phyloP scores from a whole-genome alignment of 2,888 invertebrate species.

The Gastracanthus pulcherrimus region DNA sequence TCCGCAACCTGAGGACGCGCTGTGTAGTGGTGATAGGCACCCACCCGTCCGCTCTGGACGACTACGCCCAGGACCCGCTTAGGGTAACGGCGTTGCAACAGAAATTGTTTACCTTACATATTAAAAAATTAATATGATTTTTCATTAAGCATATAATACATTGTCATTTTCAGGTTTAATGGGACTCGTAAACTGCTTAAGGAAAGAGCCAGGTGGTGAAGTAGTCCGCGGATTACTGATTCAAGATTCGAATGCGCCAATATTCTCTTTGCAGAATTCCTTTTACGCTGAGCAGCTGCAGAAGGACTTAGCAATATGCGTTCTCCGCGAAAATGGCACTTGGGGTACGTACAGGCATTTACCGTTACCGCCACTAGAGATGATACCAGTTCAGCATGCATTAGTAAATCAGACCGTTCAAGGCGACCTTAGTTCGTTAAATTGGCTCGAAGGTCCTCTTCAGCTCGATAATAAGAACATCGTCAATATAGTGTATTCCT shows the following conservation, averaged over 20 bases:
- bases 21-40: too few relatives aligned
- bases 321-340: constrained; percentile 79
- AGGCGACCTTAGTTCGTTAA: constrained; percentile 92
- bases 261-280: constrained; percentile 82
- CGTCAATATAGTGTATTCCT: constrained; percentile 84
- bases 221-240: constrained; percentile 83
- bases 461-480: constrained; percentile 68
- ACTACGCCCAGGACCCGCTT: too few relatives aligned
- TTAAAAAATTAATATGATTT: too few relatives aligned
- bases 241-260: constrained; percentile 80
- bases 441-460: constrained; percentile 87
- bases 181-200: constrained; percentile 92
- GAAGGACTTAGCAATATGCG: constrained; percentile 89
- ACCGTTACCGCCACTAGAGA: constrained; percentile 79
- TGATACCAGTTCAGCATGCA: constrained; percentile 82
- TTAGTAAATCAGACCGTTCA: constrained; percentile 87
- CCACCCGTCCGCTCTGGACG: too few relatives aligned
- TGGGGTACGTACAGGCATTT: constrained; percentile 92
- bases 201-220: constrained; percentile 85
- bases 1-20: too few relatives aligned
- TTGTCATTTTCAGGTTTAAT: constrained; percentile 78
- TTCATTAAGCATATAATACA: too few relatives aligned
- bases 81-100: too few relatives aligned
- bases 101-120: too few relatives aligned
- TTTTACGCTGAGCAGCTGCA: constrained; percentile 84